Conservation (phyloP, 2,888 invertebrate genomes). For the Morpho deidamia region DNA sequence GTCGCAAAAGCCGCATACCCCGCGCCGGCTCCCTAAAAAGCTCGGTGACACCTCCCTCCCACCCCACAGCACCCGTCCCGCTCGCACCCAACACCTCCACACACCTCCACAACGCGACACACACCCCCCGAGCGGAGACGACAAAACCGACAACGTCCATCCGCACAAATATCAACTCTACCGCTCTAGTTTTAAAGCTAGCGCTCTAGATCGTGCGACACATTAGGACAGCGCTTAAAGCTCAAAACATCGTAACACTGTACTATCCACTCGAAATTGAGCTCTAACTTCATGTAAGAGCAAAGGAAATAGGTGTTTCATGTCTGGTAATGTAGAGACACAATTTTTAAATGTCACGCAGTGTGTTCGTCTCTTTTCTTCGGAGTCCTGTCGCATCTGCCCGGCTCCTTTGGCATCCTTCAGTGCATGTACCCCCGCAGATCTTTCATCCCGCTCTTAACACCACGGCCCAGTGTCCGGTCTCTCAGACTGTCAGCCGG, state of each 20-base stretch:
- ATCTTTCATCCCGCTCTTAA: slow-evolving; percentile 74
- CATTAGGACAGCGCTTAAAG: slow-evolving; percentile 61
- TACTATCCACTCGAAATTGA: slow-evolving; percentile 23
- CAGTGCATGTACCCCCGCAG: slow-evolving; percentile 68
- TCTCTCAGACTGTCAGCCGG: slow-evolving; percentile 64
- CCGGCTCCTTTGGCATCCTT: slow-evolving; percentile 75
- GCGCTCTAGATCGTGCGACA: slow-evolving; percentile 67
- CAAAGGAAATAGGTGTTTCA: slow-evolving; percentile 21
- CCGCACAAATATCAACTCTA: slow-evolving; percentile 53
- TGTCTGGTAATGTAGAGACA: slow-evolving; percentile 69
- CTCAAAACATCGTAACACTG: slow-evolving; percentile 39
- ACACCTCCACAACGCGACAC: slow-evolving; percentile 69
- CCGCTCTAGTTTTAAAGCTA: slow-evolving; percentile 50
- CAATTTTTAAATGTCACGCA: slow-evolving; percentile 77
- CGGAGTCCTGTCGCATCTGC: slow-evolving; percentile 76
- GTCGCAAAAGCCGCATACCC: slow-evolving; percentile 57
- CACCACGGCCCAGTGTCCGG: slow-evolving; percentile 73
- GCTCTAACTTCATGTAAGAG: slow-evolving; percentile 28
- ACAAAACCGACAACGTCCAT: slow-evolving; percentile 46
- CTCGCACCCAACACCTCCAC: slow-evolving; percentile 57
- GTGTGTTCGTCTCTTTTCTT: slow-evolving; percentile 77
- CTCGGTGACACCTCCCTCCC: slow-evolving; percentile 74
- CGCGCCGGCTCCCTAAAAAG: slow-evolving; percentile 66
- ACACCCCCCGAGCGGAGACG: slow-evolving; percentile 39
- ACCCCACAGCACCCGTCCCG: slow-evolving; percentile 41